These are phyloP conservation scores for Larimichthys crocea DNA, from an alignment of 2,113 vertebrate species.

Conservation along the genomic window DNA sequence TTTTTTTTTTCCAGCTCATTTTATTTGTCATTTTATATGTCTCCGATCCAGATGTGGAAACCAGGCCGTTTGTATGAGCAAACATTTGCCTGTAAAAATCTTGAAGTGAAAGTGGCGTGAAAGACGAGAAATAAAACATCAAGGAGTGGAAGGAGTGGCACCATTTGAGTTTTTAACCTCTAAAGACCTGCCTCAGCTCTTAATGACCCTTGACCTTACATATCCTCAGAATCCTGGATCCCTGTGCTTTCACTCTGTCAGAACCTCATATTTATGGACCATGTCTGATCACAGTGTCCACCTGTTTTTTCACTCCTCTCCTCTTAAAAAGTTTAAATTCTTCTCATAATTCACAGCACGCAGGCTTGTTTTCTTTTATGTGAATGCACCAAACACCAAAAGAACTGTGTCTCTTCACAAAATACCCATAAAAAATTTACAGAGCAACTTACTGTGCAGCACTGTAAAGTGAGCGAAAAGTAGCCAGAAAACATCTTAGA, in stretches of 20 bases:
- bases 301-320: slow-evolving; percentile 76
- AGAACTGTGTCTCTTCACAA: neutral
- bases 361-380: slow-evolving; percentile 16
- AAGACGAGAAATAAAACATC: slow-evolving; percentile 66
- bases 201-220: slow-evolving; percentile 66
- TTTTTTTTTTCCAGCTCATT: neutral
- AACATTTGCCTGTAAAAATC: slow-evolving; percentile 45
- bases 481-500: neutral
- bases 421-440: neutral
- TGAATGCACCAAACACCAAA: neutral
- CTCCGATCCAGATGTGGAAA: slow-evolving; percentile 64
- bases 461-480: neutral
- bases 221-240: slow-evolving; percentile 51
- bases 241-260: slow-evolving; percentile 57
- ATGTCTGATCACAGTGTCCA: slow-evolving; percentile 69
- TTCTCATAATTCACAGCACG: slow-evolving; percentile 55
- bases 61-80: slow-evolving; percentile 23
- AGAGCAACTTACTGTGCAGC: neutral
- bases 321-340: slow-evolving; percentile 53
- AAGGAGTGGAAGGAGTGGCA: slow-evolving; percentile 41
- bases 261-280: slow-evolving; percentile 72
- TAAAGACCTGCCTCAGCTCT: slow-evolving; percentile 46
- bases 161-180: slow-evolving; percentile 70
- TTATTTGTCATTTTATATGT: slow-evolving; percentile 22
- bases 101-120: slow-evolving; percentile 37